Base-by-base conservation (phyloP, 2,797 vertebrate species). In the Discoglossus pictus region DNA sequence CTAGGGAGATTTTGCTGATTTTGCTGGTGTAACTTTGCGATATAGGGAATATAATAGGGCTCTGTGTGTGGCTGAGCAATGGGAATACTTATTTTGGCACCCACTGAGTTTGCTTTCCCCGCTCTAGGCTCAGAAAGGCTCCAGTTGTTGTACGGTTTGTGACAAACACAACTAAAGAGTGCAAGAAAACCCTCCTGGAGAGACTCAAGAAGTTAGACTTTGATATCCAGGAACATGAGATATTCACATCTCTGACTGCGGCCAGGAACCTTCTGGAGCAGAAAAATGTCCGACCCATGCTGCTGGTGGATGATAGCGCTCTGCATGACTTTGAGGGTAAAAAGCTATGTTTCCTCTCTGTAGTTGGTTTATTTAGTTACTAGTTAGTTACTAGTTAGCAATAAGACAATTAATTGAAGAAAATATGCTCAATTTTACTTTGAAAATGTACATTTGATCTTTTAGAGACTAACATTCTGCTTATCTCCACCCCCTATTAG, bases 101-200 rank as follows among this genome's bases (percentile, higher is more conserved):
- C 40, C 13, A 1, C 1, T 23, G 21, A 7, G 60, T 72, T 54
- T 35, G 3, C 2, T 73, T 56, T 74, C 5, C 25, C 1, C 10
- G 2, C 12, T 0, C 24, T 78, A 99, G 97, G 77, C 85, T 98
- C 56, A 89, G 94, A 1, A 43, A 74, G 1, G 76, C 93, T 17
- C 83, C 91, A 0, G 79, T 98, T 1, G 74, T 82, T 2, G 79
- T 98, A 58, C 90, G 91, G 15, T 99, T 99, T 79, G 97, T 99
- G 68, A 99, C 94, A 4, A 99, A 99, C 79, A 98, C 96, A 0
- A 98, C 96, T 0, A 98, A 98, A 76, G 97, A 99, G 72, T 94
- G 93, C 80, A 97, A 95, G 80, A 85, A 80, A 72, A 91, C 82
- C 58, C 82, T 99, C 51, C 67, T 94, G 73, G 90, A 92, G 62